phyloP scores from a whole-genome alignment of 1,140 invertebrate species.

The Drosophila guanche region DNA sequence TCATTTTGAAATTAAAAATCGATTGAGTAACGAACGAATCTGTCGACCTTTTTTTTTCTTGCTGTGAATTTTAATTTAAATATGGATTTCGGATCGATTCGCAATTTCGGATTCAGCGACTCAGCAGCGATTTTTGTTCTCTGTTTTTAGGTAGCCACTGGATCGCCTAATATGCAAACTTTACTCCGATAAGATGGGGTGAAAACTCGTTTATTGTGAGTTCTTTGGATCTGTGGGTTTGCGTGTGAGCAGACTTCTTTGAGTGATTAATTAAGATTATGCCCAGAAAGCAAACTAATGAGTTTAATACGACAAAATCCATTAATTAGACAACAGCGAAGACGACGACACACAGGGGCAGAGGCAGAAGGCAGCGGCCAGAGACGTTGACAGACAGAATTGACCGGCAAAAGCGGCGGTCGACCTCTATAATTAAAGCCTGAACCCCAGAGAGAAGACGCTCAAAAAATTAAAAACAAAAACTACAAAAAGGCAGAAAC shows the following conservation, averaged over 20 bases:
- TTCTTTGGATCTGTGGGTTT: slow-evolving; percentile 30
- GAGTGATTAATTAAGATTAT: slow-evolving; percentile 82
- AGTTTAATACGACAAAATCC: slow-evolving; percentile 74
- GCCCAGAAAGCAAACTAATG: slow-evolving; percentile 78
- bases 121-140: slow-evolving; percentile 29
- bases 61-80: slow-evolving; percentile 64
- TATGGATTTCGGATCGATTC: slow-evolving; percentile 34
- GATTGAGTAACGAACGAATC: slow-evolving; percentile 71
- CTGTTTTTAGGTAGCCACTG: slow-evolving; percentile 61
- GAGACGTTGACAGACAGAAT: slow-evolving; percentile 63
- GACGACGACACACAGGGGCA: background rate
- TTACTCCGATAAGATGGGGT: slow-evolving; percentile 44
- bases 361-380: background rate
- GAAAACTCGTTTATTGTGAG: slow-evolving; percentile 35
- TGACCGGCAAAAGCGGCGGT: slow-evolving; percentile 35
- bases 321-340: slow-evolving; percentile 65
- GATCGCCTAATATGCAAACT: slow-evolving; percentile 69
- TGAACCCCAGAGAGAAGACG: slow-evolving; percentile 59
- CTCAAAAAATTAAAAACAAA: slow-evolving; percentile 46
- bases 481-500: slow-evolving; percentile 29
- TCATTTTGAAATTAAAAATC: slow-evolving; percentile 80
- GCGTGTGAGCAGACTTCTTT: slow-evolving; percentile 57
- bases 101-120: slow-evolving; percentile 6
- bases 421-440: slow-evolving; percentile 79
- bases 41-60: slow-evolving; percentile 55